A percentile compares a stretch with the other conserved stretches of the same genome.
Evolutionary conservation across 2,797 vertebrate genomes (phyloP).

Genomic region (Malacoctenus gilli): DNA sequence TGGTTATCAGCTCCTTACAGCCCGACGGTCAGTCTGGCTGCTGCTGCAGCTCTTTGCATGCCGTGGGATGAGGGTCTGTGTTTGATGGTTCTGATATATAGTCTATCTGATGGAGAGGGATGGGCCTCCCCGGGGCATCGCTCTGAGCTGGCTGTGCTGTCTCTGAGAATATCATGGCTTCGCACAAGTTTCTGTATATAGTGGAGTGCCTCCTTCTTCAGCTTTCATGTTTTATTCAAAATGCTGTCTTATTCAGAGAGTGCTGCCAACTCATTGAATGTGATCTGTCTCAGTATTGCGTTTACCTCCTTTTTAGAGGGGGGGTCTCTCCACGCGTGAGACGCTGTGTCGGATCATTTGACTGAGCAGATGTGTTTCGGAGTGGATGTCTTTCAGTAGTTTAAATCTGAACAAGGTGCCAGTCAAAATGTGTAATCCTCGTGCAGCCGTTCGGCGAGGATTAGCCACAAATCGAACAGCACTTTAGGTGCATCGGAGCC

Average conservation of each 20-base stretch:
- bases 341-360: slow-evolving; percentile 55
- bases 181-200: slow-evolving; percentile 65
- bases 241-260: slow-evolving; percentile 64
- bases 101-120: slow-evolving; percentile 55
- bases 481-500: slow-evolving; percentile 60
- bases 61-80: slow-evolving; percentile 29
- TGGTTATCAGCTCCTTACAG: slow-evolving; percentile 36
- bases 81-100: slow-evolving; percentile 62
- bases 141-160: slow-evolving; percentile 62
- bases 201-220: slow-evolving; percentile 61
- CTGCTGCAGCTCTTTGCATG: slow-evolving; percentile 18
- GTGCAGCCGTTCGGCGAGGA: slow-evolving; percentile 56
- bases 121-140: slow-evolving; percentile 51
- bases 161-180: slow-evolving; percentile 71
- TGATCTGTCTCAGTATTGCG: slow-evolving; percentile 59
- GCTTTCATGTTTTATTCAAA: slow-evolving; percentile 80
- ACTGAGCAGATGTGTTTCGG: slow-evolving; percentile 24
- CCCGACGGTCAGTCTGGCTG: slow-evolving; percentile 46
- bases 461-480: slow-evolving; percentile 62
- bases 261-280: slow-evolving; percentile 69
- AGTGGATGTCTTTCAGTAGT: slow-evolving; percentile 43
- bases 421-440: slow-evolving; percentile 55
- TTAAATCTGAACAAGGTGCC: slow-evolving; percentile 59
- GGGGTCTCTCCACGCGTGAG: too few species aligned
- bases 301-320: slow-evolving; percentile 19